phyloP scores from a whole-genome alignment of 2,113 vertebrate species.

The Catagonus wagneri region DNA sequence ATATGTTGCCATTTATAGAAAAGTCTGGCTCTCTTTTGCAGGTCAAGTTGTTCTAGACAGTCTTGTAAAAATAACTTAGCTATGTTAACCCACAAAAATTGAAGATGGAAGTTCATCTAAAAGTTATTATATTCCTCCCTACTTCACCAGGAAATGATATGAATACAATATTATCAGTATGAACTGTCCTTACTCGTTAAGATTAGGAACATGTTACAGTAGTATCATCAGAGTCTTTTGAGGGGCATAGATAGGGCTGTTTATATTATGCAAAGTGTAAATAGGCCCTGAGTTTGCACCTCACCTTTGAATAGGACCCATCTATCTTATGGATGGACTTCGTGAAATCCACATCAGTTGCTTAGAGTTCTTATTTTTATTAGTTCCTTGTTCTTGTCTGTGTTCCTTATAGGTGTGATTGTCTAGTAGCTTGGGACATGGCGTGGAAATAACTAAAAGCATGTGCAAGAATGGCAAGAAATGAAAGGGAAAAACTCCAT shows the following conservation, averaged over 20 bases:
- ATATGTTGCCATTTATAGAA: not conserved
- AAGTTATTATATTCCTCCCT: not conserved
- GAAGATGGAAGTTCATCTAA: not conserved
- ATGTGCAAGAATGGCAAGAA: not conserved
- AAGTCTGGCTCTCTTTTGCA: not conserved
- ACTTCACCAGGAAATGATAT: not conserved
- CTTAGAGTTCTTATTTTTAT: not conserved
- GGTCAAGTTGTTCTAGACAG: not conserved
- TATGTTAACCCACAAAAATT: constrained; percentile 13
- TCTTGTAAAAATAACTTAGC: constrained; percentile 33
- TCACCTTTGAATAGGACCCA: not conserved
- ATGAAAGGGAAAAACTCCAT: not conserved
- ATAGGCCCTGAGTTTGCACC: not conserved
- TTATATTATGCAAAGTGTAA: not conserved
- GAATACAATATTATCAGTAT: not conserved
- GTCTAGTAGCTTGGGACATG: not conserved
- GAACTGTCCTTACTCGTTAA: not conserved
- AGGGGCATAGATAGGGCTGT: not conserved
- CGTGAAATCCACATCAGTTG: not conserved
- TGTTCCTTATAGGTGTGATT: not conserved
- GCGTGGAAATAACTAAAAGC: constrained; percentile 23
- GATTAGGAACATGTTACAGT: not conserved
- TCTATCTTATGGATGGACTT: not conserved
- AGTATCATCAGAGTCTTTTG: not conserved
- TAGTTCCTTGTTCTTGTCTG: constrained; percentile 12